Evolutionary conservation across 2,797 vertebrate genomes (phyloP), one percentile per base, ranked within the genome.

Genomic region (Rhabdomys pumilio): DNA sequence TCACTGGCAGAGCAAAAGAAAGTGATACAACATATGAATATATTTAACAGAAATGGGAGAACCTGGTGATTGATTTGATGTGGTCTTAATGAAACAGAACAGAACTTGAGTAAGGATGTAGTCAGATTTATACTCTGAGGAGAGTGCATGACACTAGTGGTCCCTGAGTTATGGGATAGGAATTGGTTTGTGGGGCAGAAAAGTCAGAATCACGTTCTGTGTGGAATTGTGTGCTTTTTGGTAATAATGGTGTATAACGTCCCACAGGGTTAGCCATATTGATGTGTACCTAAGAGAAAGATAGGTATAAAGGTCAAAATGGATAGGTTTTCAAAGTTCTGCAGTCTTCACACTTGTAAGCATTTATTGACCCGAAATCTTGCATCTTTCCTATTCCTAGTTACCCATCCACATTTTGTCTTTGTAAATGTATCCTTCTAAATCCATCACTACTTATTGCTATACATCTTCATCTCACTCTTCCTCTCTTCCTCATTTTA

Each of bases 311-410:
- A 67, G 1, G 50, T 95, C 50, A 50, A 50, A 73, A 50, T 4
- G 24, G 31, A 20, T 22, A 13, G 44, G 69, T 4, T 63, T 61
- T 41, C 17, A 57, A 79, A 79, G 41, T 3, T 47, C 53, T 0
- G 19, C 20, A 89, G 77, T 17, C 19, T 95, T 22, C 8, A 61
- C 2, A 26, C 73, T 72, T 91, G 2, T 89, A 55, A 88, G 19
- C 79, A 47, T 88, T 72, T 82, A 47, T 14, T 76, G 50, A 81
- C 24, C 31, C 53, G 29, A 1, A 14, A 24, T 41, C 61, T 85
- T 73, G 87, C 65, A 73, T 82, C 65, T 67, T 94, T 86, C 69
- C 53, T 38, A 47, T 61, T 93, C n/a, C 41, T 89, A 50, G 53
- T 86, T 81, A 57, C 47, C 13, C 8, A 2, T 79, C n/a, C 20